Evolutionary conservation across 2,888 invertebrate genomes (phyloP), one percentile per base, ranked within the genome.

Genomic region (Noctua fimbriata): DNA sequence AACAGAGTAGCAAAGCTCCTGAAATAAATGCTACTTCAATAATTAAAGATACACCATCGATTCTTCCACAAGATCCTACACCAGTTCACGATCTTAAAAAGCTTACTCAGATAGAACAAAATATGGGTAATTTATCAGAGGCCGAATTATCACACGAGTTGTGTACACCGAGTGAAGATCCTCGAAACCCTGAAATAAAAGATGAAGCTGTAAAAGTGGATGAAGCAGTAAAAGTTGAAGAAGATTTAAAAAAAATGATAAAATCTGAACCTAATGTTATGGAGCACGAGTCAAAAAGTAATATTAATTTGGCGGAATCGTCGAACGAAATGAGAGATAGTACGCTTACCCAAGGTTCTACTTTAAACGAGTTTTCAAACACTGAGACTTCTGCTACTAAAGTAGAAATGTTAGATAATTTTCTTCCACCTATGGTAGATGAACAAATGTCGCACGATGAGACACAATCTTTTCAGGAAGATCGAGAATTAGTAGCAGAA

Each of bases 71-170:
- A 72, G 60, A 70, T 52, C n/a, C 72, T 47, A 72, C 52, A 28
- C 36, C 58, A 49, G 55, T 41, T 73, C 28, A 69, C 52, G 72
- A 66, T 63, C 76, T 83, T 65, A 81, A 77, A 71, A 69, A 83
- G 0, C 90, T 88, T 79, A 84, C 89, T 55, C 90, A 86, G 49
- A 91, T 91, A 63, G 91, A 92, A 55, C 75, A 88, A 65, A 89
- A 89, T 75, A 83, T 92, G 47, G 75, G 75, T 21, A 85, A 88
- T 58, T 87, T 85, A 24, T 88, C 89, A 44, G 92, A 93, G 89
- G 86, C 92, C 28, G 93, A 93, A 90, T 91, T 92, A 84, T 90
- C 89, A n/a, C 89, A 90, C 44, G 87, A 89, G 52, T 73, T 36
- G 58, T 28, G 47, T 75, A 73, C 44, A 60, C 60, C 58, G 60